Evolutionary conservation across 2,888 invertebrate genomes (phyloP).

Genomic region (Hemaris fuciformis): DNA sequence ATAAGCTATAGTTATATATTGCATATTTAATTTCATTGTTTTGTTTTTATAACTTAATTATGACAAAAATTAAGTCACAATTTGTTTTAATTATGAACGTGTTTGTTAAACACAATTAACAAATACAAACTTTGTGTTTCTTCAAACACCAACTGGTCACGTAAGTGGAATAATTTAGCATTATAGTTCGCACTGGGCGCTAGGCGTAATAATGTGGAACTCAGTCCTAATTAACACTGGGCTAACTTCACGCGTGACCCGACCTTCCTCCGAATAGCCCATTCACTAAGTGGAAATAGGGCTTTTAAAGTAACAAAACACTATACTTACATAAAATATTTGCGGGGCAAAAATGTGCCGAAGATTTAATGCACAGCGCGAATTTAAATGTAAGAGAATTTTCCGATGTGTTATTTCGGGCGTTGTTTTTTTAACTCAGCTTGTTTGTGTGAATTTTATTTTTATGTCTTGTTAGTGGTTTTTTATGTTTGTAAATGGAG

Average conservation of each 20-base stretch:
- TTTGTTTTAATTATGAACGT: background rate
- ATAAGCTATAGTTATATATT: too few relatives aligned
- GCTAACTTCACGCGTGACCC: conserved; percentile 11
- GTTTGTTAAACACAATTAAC: background rate
- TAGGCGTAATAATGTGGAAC: background rate
- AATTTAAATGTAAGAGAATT: background rate
- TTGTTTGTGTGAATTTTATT: background rate
- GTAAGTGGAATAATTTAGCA: conserved; percentile 2
- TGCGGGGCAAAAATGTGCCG: background rate
- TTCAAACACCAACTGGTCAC: background rate
- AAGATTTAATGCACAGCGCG: conserved; percentile 2
- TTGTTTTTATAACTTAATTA: background rate
- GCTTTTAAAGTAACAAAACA: conserved; percentile 4
- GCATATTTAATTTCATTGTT: background rate
- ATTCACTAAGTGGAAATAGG: conserved; percentile 2
- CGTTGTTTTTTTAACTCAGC: background rate
- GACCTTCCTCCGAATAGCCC: conserved; percentile 7
- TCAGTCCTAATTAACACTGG: conserved; percentile 10
- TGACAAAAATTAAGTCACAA: background rate
- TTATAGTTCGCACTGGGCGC: background rate
- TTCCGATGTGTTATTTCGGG: background rate
- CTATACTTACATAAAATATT: background rate
- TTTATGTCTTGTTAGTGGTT: background rate
- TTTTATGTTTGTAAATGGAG: background rate
- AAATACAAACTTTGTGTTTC: background rate